phyloP scores from a whole-genome alignment of 2,113 vertebrate genomes.

The Camelus bactrianus region DNA sequence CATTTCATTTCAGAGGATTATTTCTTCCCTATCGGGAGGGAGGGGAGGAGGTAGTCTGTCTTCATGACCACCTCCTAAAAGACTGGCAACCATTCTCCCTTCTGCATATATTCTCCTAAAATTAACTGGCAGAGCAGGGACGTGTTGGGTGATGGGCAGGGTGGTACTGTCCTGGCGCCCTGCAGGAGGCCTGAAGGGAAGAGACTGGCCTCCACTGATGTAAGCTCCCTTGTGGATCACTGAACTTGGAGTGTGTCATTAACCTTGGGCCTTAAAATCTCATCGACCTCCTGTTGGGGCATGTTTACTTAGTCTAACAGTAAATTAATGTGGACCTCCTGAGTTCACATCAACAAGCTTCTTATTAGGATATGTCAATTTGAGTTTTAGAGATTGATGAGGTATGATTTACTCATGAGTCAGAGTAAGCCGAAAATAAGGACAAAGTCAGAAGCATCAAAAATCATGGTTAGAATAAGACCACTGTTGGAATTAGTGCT shows the following conservation, averaged over 20 bases:
- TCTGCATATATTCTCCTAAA: neutral
- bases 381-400: conserved; percentile 24
- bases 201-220: neutral
- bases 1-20: neutral
- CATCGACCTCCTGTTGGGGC: neutral
- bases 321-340: neutral
- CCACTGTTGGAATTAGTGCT: neutral
- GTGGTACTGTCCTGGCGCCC: neutral
- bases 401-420: neutral
- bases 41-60: neutral
- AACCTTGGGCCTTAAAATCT: conserved; percentile 19
- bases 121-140: neutral
- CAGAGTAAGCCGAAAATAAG: neutral
- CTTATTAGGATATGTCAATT: neutral
- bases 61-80: neutral
- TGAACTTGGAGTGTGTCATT: neutral
- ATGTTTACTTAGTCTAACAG: neutral
- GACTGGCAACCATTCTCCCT: neutral
- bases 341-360: conserved; percentile 2
- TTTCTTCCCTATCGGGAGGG: neutral
- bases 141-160: neutral
- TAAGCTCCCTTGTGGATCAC: neutral
- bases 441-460: neutral
- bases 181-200: neutral
- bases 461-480: conserved; percentile 2